Percentiles rank a stretch among this genome's conserved stretches.
Conservation (phyloP, 37 sponge, comb jelly and placozoan species). For the Corticium candelabrum region DNA sequence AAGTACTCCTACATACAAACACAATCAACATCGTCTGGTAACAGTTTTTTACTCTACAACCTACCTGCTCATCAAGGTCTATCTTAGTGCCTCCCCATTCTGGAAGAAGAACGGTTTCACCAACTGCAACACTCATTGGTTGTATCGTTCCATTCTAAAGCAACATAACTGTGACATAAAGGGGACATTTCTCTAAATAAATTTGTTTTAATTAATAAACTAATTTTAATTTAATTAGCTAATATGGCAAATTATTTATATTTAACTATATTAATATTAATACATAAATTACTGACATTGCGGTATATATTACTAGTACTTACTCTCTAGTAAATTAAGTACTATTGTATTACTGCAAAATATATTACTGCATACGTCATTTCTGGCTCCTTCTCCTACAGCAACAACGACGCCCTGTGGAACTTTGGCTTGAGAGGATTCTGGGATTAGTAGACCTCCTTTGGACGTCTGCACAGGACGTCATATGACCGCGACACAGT, state of each 20-base stretch:
- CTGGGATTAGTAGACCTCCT: background rate
- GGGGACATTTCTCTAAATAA: too few species aligned
- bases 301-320: too few species aligned
- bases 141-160: background rate
- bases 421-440: background rate
- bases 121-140: background rate
- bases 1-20: background rate
- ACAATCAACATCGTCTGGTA: too few species aligned
- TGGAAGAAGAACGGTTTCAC: conserved; percentile 5
- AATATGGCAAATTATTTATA: too few species aligned
- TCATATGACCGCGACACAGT: background rate
- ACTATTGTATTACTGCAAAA: too few species aligned
- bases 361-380: background rate
- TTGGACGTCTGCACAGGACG: background rate
- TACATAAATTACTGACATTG: too few species aligned
- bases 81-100: conserved; percentile 10
- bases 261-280: too few species aligned
- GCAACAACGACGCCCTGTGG: background rate
- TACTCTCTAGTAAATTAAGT: too few species aligned
- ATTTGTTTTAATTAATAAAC: too few species aligned
- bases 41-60: too few species aligned
- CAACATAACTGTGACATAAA: too few species aligned
- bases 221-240: too few species aligned
- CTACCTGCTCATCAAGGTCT: background rate
- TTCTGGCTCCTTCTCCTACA: background rate